These are phyloP conservation scores for Miniopterus natalensis DNA, from an alignment of 2,113 vertebrate species.

Conservation along the genomic window DNA sequence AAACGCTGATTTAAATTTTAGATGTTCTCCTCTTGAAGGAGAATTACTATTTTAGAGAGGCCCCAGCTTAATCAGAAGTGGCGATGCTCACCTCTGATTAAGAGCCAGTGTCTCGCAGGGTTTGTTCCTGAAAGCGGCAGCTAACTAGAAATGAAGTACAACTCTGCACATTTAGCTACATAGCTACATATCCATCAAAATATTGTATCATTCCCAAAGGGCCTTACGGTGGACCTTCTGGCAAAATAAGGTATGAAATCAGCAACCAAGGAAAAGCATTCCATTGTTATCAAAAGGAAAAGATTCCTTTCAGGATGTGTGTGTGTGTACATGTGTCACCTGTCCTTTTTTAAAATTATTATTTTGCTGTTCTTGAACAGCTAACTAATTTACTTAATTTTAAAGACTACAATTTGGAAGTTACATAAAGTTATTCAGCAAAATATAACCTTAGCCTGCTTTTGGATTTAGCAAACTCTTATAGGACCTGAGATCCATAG, in stretches of 20 bases:
- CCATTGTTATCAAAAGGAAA: constrained; percentile 20
- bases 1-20: neutral
- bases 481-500: neutral
- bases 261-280: constrained; percentile 10
- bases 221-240: neutral
- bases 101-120: neutral
- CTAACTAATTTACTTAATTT: constrained; percentile 31
- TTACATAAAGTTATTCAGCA: neutral
- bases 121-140: neutral
- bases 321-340: neutral
- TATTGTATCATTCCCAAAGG: neutral
- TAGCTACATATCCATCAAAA: constrained; percentile 7
- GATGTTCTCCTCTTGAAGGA: neutral
- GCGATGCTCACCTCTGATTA: neutral
- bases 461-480: neutral
- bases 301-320: neutral
- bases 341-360: neutral
- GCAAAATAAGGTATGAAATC: neutral
- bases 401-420: neutral
- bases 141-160: neutral
- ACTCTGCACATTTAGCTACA: neutral
- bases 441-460: neutral
- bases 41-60: neutral
- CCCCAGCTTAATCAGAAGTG: neutral
- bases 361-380: constrained; percentile 17